Base-by-base conservation (phyloP, 2,888 invertebrate species). In the Portevinia maculata region DNA sequence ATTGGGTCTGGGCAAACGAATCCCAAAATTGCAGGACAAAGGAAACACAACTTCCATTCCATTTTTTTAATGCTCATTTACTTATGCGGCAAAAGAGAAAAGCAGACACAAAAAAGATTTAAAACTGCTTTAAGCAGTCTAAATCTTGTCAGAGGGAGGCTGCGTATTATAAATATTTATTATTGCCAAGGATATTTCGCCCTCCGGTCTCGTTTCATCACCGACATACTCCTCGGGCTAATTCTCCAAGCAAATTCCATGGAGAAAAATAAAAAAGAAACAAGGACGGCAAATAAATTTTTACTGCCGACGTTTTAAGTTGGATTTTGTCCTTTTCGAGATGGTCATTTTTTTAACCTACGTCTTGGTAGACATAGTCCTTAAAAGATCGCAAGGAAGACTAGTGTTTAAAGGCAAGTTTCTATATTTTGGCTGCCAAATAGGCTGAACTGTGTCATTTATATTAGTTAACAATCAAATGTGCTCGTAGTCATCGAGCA, bases 131-230 rank as follows among this genome's bases (percentile, higher is more conserved):
- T 60, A 78, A 78, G 73, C 73, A 53, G 71, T 62, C 78, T 57
- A 83, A 39, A 52, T 67, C 41, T 67, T 83, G 78, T 60, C 83
- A 83, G 62, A 69, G 67, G 71, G 62, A 78, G 65, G 78, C 57
- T 83, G 83, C 76, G 76, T 83, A 67, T 83, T 83, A 78, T 83
- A 83, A 78, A 83, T 76, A 83, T 76, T 75, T 73, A 69, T 78
- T 78, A 73, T 73, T 83, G 78, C 83, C 83, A 78, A 76, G 60
- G 71, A 76, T 69, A 32, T n/a, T 8, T 52, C 52, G 30, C 57
- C 46, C 15, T 30, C 62, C 30, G 46, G 34, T 34, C 34, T 5
- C 30, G 7, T 1, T 7, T 34, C 50, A 24, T 9, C 24, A 39
- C 60, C 60, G 21, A 70, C 37, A 64, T 83, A 83, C 65, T 83